phyloP scores from a whole-genome alignment of 2,888 invertebrate species.

The Leptinotarsa peninsularis region DNA sequence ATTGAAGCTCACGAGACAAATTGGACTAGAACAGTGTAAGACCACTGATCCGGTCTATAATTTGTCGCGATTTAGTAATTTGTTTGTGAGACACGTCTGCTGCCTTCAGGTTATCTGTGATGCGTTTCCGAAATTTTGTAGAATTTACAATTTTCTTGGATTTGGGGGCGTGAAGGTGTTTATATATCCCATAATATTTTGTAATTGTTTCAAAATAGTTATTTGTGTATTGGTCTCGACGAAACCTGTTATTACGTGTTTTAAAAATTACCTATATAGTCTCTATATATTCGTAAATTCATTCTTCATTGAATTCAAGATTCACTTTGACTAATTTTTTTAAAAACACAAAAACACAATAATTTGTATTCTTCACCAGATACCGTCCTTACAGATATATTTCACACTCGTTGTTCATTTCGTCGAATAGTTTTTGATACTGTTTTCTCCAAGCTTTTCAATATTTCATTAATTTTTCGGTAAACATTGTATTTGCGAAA shows the following conservation, averaged over 20 bases:
- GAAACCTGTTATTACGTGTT: too few species aligned
- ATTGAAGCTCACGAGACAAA: constrained; percentile 52
- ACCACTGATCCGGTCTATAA: constrained; percentile 48
- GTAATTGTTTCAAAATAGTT: background rate
- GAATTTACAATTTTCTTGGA: constrained; percentile 6
- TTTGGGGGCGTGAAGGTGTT: constrained; percentile 1
- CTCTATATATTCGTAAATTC: background rate
- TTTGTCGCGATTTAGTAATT: constrained; percentile 55
- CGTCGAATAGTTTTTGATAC: too few species aligned
- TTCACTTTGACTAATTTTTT: too few species aligned
- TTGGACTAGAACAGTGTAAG: constrained; percentile 44
- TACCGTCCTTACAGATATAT: too few species aligned
- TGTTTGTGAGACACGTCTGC: constrained; percentile 46
- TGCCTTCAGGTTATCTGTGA: constrained; percentile 30
- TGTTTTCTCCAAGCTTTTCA: too few species aligned
- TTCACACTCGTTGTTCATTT: too few species aligned
- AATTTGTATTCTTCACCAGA: too few species aligned
- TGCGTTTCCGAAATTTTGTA: constrained; percentile 35
- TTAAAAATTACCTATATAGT: background rate
- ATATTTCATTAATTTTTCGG: too few species aligned
- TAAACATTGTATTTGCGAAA: too few species aligned
- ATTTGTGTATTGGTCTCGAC: background rate
- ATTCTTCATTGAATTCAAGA: too few species aligned
- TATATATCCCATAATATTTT: background rate
- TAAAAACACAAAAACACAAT: too few species aligned